Evolutionary conservation across 2,888 invertebrate species (phyloP), one percentile per base, ranked within the genome.

Genomic region (Leptopterna dolabrata): DNA sequence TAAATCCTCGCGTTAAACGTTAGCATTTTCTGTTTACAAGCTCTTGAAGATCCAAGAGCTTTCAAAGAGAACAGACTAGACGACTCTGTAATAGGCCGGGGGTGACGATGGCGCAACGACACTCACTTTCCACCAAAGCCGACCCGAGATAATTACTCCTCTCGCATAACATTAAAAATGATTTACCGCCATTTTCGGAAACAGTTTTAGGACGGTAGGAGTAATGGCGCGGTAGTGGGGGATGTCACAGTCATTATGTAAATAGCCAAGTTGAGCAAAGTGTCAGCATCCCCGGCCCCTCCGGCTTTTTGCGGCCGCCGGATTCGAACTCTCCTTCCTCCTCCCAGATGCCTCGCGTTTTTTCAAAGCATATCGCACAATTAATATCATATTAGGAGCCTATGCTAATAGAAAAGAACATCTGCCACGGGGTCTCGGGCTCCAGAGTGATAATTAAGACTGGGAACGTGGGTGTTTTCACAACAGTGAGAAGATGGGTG

Each of bases 361-460:
- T 78, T 78, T 86, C 87, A 89, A 89, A 89, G 89, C 90, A 89
- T 90, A 90, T 89, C 89, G 89, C 88, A 89, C 90, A 90, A 90
- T 90, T 90, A 90, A 90, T 90, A 89, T 88, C 88, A 63, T 89
- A 89, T 89, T 89, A 89, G 76, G 71, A 81, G 87, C 51, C 81
- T 81, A 80, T 73, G 81, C 87, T 81, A 87, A 87, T 87, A 86
- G 9, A 43, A 27, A 85, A 36, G 47, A 47, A 47, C 81, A 81
- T 30, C 47, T 81, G 81, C 47, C 47, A 30, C 73, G 41, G n/a
- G 51, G 27, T 81, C 81, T 43, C 30, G 14, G 41, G 55, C 19
- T 24, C 63, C 78, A 24, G 78, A 45, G 78, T 45, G 78, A 78
- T 78, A 78, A 78, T 78, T 78, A 78, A 78, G 78, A 78, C 78